Evolutionary conservation across 2,113 vertebrate genomes (phyloP).

Genomic region (Rhinopithecus roxellana): DNA sequence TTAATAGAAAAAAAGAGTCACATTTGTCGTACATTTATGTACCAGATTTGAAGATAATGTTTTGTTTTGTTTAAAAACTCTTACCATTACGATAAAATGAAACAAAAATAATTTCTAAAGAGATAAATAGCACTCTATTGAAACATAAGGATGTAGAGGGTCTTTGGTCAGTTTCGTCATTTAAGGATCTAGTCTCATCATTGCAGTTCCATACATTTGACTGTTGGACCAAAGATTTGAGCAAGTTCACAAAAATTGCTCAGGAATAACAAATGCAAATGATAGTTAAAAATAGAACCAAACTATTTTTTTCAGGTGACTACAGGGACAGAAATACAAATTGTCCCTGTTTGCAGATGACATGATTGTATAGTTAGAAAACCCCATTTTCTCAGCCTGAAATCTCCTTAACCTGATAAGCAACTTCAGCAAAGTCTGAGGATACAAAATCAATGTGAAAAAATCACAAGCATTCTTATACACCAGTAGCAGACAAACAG

Average conservation of each 20-base stretch:
- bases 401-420: too few relatives aligned
- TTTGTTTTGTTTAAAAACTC: slow-evolving; percentile 2
- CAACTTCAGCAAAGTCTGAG: too few relatives aligned
- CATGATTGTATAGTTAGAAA: too few relatives aligned
- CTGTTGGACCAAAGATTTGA: background rate
- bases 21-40: slow-evolving; percentile 28
- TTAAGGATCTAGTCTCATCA: background rate
- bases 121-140: background rate
- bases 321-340: background rate
- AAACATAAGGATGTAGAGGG: background rate
- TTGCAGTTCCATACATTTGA: background rate
- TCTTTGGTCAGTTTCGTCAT: background rate
- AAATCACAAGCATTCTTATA: too few relatives aligned
- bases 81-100: slow-evolving; percentile 34
- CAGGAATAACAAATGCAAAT: background rate
- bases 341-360: too few relatives aligned
- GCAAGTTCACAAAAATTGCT: background rate
- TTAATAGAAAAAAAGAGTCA: slow-evolving; percentile 46
- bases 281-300: background rate
- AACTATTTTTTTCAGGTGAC: background rate
- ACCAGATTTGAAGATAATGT: background rate
- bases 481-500: too few relatives aligned
- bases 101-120: slow-evolving; percentile 10
- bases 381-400: fast-evolving
- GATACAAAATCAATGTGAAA: too few relatives aligned